A percentile compares a stretch with the other conserved stretches of the same genome.
Evolutionary conservation across 2,797 vertebrate genomes (phyloP).

Genomic region (Mus spretus): DNA sequence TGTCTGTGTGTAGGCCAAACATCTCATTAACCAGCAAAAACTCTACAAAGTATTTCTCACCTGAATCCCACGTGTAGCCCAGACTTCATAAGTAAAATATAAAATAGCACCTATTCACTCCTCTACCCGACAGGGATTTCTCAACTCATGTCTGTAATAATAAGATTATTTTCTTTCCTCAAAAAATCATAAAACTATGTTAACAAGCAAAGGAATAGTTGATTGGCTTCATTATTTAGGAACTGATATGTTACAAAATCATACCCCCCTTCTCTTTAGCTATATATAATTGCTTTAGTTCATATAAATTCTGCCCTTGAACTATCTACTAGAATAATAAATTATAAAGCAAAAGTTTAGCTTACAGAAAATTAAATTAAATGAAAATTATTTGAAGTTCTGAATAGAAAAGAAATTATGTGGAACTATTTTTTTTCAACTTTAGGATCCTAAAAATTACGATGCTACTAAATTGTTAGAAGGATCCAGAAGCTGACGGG

Average conservation of each 20-base stretch:
- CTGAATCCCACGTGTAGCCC: conserved; percentile 79
- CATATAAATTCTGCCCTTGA: background rate
- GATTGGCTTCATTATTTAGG: conserved; percentile 42
- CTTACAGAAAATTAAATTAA: conserved; percentile 23
- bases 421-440: background rate
- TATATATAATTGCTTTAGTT: conserved; percentile 63
- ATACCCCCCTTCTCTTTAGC: background rate
- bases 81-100: conserved; percentile 69
- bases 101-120: conserved; percentile 57
- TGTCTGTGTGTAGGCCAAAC: conserved; percentile 74
- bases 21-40: conserved; percentile 83
- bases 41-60: conserved; percentile 73
- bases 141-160: conserved; percentile 37
- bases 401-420: conserved; percentile 9
- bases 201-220: background rate
- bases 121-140: conserved; percentile 5
- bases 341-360: background rate
- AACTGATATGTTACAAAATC: background rate
- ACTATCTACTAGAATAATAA: background rate
- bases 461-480: background rate
- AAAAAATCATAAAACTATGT: background rate
- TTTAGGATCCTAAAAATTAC: background rate
- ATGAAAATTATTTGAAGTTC: background rate
- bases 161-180: background rate
- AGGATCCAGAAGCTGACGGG: background rate